Evolutionary conservation across 2,797 vertebrate species (phyloP).

Genomic region (Microctenopoma stevenorrisi): DNA sequence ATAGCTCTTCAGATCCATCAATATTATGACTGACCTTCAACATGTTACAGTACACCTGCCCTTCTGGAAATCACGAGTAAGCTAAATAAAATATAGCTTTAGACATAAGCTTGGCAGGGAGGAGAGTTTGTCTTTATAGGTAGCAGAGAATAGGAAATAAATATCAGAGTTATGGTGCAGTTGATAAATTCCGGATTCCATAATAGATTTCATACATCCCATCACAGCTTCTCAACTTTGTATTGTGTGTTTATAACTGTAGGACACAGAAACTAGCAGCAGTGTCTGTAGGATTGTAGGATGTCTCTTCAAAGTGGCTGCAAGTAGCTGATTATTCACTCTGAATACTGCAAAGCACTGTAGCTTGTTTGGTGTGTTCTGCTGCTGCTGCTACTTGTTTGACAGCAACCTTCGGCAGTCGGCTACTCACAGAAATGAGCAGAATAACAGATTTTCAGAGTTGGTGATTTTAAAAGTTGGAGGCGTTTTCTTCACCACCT

Average conservation of each 20-base stretch:
- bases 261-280: constrained; percentile 24
- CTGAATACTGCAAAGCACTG: constrained; percentile 19
- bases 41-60: constrained; percentile 62
- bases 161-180: constrained; percentile 60
- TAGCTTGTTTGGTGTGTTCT: constrained; percentile 13
- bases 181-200: constrained; percentile 30
- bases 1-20: constrained; percentile 71
- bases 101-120: constrained; percentile 67
- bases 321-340: constrained; percentile 47
- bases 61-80: constrained; percentile 65
- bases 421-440: constrained; percentile 34
- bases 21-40: constrained; percentile 63
- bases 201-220: constrained; percentile 49
- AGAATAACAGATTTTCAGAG: constrained; percentile 23
- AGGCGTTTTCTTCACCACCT: background rate
- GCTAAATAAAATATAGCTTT: constrained; percentile 81
- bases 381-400: constrained; percentile 20
- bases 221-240: constrained; percentile 35
- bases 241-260: constrained; percentile 20
- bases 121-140: constrained; percentile 66
- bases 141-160: constrained; percentile 61
- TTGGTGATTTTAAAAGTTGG: constrained; percentile 15
- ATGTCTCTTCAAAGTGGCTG: constrained; percentile 46
- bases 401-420: constrained; percentile 27
- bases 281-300: constrained; percentile 38